Evolutionary conservation across 2,113 vertebrate species (phyloP).

Genomic region (Trematomus loennbergii): DNA sequence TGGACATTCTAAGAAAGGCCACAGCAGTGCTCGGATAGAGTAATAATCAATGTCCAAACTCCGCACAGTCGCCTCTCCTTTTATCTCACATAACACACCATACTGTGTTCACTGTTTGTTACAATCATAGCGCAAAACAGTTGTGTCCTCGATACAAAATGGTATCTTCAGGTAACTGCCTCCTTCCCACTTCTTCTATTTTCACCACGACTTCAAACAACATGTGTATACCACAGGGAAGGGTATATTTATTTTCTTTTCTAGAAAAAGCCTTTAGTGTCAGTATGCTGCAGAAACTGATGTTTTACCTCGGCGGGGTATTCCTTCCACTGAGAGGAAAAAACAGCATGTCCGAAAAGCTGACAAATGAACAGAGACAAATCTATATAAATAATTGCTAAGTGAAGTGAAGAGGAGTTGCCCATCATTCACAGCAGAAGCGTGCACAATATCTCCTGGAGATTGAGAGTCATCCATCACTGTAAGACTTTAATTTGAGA

Average conservation of each 20-base stretch:
- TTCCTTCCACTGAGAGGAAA: constrained; percentile 32
- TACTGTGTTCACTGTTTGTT: constrained; percentile 22
- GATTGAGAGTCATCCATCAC: constrained; percentile 83
- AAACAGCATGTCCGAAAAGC: constrained; percentile 49
- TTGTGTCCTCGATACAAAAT: constrained; percentile 40
- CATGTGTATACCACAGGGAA: constrained; percentile 48
- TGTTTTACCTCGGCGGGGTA: constrained; percentile 52
- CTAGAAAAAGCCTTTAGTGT: constrained; percentile 34
- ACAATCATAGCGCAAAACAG: constrained; percentile 23
- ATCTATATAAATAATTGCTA: constrained; percentile 82
- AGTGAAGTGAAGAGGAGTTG: constrained; percentile 71
- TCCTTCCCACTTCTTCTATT: constrained; percentile 50
- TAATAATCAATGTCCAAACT: constrained; percentile 47
- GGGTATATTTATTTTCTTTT: constrained; percentile 55
- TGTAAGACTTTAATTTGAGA: constrained; percentile 81
- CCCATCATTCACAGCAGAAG: constrained; percentile 77
- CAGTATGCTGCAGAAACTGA: constrained; percentile 44
- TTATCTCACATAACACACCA: constrained; percentile 34
- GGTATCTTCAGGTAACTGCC: constrained; percentile 53
- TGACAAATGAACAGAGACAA: constrained; percentile 74
- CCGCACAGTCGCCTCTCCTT: constrained; percentile 37
- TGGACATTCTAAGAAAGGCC: constrained; percentile 24
- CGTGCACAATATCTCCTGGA: constrained; percentile 80
- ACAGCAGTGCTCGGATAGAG: constrained; percentile 25
- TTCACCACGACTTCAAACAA: constrained; percentile 58